Conservation (phyloP, 2,113 vertebrate genomes). For the Columba janthina region DNA sequence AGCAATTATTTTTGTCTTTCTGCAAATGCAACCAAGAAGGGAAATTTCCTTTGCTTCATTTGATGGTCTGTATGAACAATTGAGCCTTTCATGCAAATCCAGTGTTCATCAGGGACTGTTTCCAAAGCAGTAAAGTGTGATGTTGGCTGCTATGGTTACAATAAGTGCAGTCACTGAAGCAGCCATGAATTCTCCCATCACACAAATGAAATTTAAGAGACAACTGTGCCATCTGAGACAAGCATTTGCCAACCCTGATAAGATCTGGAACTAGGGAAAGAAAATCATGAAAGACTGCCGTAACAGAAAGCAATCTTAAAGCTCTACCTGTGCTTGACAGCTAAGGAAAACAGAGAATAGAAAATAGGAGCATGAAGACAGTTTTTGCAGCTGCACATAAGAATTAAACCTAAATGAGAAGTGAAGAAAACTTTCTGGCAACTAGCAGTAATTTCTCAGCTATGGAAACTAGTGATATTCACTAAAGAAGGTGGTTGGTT, state of each 20-base stretch:
- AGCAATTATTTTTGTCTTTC: neutral
- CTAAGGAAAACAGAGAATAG: neutral
- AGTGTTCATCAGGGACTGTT: neutral
- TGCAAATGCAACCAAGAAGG: neutral
- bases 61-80: neutral
- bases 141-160: slow-evolving; percentile 14
- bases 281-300: neutral
- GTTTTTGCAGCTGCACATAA: neutral
- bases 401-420: neutral
- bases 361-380: neutral
- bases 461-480: neutral
- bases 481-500: neutral
- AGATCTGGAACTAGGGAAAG: neutral
- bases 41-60: neutral
- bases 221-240: neutral
- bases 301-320: neutral
- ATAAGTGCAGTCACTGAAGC: neutral
- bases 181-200: neutral
- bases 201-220: neutral
- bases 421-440: neutral
- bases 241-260: neutral
- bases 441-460: neutral
- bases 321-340: neutral
- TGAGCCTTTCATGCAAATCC: neutral
- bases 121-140: neutral